Base-by-base conservation (phyloP, 2,113 vertebrate species). In the Nesoenas mayeri region DNA sequence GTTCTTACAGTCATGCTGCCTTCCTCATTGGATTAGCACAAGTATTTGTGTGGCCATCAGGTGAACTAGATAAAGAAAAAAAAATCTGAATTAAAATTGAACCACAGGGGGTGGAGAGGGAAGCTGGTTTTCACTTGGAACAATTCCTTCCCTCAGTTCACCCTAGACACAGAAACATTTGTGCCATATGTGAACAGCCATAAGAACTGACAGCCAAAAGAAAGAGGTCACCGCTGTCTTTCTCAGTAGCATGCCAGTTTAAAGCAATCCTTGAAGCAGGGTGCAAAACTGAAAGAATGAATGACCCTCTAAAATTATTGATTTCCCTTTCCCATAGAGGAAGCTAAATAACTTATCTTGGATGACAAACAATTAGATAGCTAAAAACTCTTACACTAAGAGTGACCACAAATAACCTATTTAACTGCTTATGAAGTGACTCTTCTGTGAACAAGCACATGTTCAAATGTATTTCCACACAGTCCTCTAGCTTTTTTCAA, bases 41-140 rank as follows among this genome's bases (percentile, higher is more conserved):
- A 73, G 47, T 54, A 90, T 84, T 70, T 77, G n/a, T 62, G 47
- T 40, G 51, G n/a, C 19, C 67, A 90, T 47, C 85, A 95, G 85
- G 64, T 80, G 72, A 94, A 86, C 31, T 32, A 95, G 28, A 88
- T 64, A 18, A 18, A 44, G 18, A 44, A 44, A 90, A 62, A 51
- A 79, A 94, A 83, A 3, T 91, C 69, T 88, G 64, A 90, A 93
- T 80, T 77, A 67, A 67, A 94, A 89, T 3, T 73, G 82, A 90
- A 64, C 40, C 36, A 58, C 1, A 0, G 22, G 38, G 31, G n/a
- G 24, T 13, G 4, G 17, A 20, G 8, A 65, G 17, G 82, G 75
- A 65, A 83, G 72, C 21, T 73, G 42, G 17, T 40, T 88, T 88
- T 80, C 54, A 58, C n/a, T 58, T 78, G 56, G 50, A 94, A 75